A percentile compares a stretch with the other conserved stretches of the same genome.
phyloP scores from a whole-genome alignment of 2,888 invertebrate species.

The Eremobia ochroleuca region DNA sequence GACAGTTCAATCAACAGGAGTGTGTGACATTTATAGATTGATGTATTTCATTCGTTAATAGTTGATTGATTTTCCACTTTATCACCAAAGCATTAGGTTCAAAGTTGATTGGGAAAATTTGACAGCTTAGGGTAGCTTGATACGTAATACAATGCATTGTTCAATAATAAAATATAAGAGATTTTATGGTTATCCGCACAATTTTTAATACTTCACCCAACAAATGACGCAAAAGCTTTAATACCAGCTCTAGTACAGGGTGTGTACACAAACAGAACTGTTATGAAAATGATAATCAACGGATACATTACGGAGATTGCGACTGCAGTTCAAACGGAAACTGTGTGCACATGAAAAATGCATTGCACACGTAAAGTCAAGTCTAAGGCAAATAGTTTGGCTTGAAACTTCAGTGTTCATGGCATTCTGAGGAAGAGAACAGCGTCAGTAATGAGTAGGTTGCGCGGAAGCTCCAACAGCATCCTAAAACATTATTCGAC shows the following conservation, averaged over 20 bases:
- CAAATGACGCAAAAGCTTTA: conserved; percentile 5
- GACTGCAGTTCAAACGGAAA: conserved; percentile 7
- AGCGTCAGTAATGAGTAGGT: too few relatives aligned
- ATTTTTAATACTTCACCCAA: background rate
- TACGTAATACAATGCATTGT: too few relatives aligned
- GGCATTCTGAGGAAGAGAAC: background rate
- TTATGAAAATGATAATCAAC: conserved; percentile 25
- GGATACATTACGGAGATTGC: conserved; percentile 50
- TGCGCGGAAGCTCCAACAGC: background rate
- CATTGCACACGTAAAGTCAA: background rate
- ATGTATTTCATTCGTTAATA: too few relatives aligned
- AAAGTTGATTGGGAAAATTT: too few relatives aligned
- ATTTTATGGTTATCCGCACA: background rate
- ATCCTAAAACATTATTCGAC: too few relatives aligned
- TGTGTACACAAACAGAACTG: background rate
- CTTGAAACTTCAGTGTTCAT: background rate
- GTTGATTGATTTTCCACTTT: too few relatives aligned
- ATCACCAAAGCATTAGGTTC: too few relatives aligned
- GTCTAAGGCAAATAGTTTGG: background rate
- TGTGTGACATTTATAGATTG: too few relatives aligned
- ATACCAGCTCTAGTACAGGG: background rate
- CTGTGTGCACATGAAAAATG: conserved; percentile 17
- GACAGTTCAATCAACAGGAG: too few relatives aligned
- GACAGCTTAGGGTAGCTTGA: too few relatives aligned
- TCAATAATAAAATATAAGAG: too few relatives aligned